Percentiles rank a stretch among this genome's conserved stretches.
phyloP scores from a whole-genome alignment of 2,113 vertebrate species.

The Hippocampus mohnikei region DNA sequence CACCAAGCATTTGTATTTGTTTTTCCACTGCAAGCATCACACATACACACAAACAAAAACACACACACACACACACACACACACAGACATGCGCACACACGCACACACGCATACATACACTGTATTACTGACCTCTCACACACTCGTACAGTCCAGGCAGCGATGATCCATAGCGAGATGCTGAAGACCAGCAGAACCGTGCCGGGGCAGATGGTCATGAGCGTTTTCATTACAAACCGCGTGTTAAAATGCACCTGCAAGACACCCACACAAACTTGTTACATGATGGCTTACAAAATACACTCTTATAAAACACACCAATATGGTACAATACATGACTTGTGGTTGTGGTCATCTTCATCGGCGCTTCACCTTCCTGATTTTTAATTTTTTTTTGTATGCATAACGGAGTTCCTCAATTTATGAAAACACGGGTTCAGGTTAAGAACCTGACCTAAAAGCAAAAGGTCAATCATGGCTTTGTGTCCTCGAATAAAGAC shows the following conservation, averaged over 20 bases:
- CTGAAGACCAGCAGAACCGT: slow-evolving; percentile 98
- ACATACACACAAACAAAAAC: too few species aligned
- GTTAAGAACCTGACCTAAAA: too few species aligned
- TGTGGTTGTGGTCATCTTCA: too few species aligned
- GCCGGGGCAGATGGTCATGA: slow-evolving; percentile 98
- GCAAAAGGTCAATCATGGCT: too few species aligned
- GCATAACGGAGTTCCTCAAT: too few species aligned
- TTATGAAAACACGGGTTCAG: too few species aligned
- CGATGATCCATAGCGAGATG: slow-evolving; percentile 98
- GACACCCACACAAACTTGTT: slow-evolving; percentile 61
- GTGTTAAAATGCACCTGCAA: slow-evolving; percentile 99
- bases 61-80: too few species aligned
- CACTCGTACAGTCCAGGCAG: slow-evolving; percentile 95
- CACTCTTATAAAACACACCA: not conserved
- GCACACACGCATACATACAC: not conserved
- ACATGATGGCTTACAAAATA: slow-evolving; percentile 26
- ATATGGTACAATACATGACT: not conserved
- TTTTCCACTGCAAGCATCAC: too few species aligned
- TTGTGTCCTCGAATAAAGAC: too few species aligned
- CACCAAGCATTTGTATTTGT: not conserved
- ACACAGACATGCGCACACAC: too few species aligned
- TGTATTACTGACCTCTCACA: slow-evolving; percentile 85
- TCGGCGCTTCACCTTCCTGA: too few species aligned
- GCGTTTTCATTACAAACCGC: slow-evolving; percentile 97
- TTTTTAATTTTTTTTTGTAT: too few species aligned